Conservation (phyloP, 2,888 invertebrate genomes). For the Ochropacha duplaris region DNA sequence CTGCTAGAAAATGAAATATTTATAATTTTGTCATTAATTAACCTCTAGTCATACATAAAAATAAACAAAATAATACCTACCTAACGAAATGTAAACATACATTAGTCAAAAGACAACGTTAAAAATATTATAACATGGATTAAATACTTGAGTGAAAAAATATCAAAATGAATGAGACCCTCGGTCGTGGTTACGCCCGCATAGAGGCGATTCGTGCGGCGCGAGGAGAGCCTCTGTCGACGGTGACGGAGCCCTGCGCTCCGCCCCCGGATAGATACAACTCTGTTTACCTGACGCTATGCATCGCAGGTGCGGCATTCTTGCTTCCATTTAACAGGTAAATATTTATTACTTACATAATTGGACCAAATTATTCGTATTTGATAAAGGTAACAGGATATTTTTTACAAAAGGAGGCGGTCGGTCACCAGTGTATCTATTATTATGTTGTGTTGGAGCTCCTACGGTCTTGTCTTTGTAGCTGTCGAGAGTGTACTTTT, state of each 20-base stretch:
- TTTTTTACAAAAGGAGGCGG: no score
- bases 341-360: constrained; percentile 1
- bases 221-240: constrained; percentile 66
- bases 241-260: constrained; percentile 76
- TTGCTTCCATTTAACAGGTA: constrained; percentile 96
- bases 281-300: constrained; percentile 88
- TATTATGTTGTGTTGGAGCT: no score
- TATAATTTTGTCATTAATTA: neutral
- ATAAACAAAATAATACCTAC: neutral
- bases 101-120: neutral
- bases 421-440: no score
- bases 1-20: neutral
- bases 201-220: constrained; percentile 83
- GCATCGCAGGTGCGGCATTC: constrained; percentile 94
- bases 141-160: constrained; percentile 19
- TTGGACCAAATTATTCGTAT: no score
- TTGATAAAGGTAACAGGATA: no score
- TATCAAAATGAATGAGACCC: constrained; percentile 84
- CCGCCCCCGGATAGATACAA: constrained; percentile 88
- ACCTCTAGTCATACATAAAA: neutral
- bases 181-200: constrained; percentile 86
- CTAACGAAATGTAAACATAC: neutral
- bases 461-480: no score
- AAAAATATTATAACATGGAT: constrained; percentile 4
- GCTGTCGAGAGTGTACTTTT: no score